Conservation (phyloP, 1,140 invertebrate genomes). For the Tribolium madens region DNA sequence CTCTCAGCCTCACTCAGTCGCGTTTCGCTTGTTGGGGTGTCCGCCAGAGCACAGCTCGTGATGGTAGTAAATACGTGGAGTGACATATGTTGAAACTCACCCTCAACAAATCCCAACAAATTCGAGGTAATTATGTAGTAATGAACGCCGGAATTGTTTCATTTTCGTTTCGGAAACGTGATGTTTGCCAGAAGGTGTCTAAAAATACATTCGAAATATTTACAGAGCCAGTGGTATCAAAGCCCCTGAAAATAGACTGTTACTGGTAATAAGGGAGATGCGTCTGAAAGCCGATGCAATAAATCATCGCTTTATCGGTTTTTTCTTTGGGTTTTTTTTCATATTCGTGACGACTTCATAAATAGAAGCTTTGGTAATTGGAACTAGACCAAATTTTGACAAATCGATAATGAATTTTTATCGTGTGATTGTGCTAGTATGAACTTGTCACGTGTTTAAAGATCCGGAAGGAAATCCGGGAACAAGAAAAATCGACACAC, state of each 20-base stretch:
- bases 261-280: constrained; percentile 8
- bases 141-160: neutral
- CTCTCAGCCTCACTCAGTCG: constrained; percentile 17
- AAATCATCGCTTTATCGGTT: constrained; percentile 25
- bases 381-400: constrained; percentile 1
- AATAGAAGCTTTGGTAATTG: constrained; percentile 8
- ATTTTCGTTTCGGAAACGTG: neutral
- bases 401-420: constrained; percentile 31
- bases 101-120: neutral
- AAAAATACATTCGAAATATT: constrained; percentile 29
- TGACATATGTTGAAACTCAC: neutral
- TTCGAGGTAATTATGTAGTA: neutral
- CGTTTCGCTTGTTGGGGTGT: neutral
- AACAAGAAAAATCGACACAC: constrained; percentile 15
- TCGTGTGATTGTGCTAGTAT: neutral
- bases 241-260: constrained; percentile 17
- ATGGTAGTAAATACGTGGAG: constrained; percentile 2
- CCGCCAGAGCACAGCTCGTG: neutral
- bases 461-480: constrained; percentile 29
- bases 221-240: constrained; percentile 17
- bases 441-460: constrained; percentile 29
- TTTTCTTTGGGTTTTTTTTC: neutral
- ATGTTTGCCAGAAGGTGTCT: neutral
- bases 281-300: constrained; percentile 10
- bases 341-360: constrained; percentile 32